A percentile compares a stretch with the other conserved stretches of the same genome.
Evolutionary conservation across 2,113 vertebrate genomes (phyloP).

Genomic region (Phaethon lepturus): DNA sequence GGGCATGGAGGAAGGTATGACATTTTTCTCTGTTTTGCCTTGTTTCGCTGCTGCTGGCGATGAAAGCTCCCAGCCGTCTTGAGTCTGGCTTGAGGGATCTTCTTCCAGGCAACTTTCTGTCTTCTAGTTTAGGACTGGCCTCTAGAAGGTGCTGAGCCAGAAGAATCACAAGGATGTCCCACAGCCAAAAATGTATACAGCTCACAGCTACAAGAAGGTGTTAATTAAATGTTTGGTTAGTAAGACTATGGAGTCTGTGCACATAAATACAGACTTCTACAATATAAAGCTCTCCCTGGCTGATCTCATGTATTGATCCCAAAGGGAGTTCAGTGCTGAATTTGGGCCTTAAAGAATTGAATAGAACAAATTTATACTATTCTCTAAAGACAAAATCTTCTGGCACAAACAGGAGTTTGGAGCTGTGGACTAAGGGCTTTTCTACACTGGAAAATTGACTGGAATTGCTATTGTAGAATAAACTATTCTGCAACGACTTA

Average conservation of each 20-base stretch:
- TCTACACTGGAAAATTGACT: not conserved
- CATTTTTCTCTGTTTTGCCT: not conserved
- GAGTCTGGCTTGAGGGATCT: not conserved
- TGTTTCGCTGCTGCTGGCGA: not conserved
- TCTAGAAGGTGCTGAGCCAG: not conserved
- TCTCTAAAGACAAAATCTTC: slow-evolving; percentile 8
- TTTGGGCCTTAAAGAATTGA: not conserved
- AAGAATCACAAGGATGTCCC: not conserved
- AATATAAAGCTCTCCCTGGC: not conserved
- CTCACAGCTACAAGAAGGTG: not conserved
- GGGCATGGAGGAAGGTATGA: not conserved
- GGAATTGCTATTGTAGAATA: slow-evolving; percentile 44
- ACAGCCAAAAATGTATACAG: not conserved
- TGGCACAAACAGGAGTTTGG: slow-evolving; percentile 1
- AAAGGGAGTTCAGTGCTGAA: not conserved
- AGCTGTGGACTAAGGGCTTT: not conserved
- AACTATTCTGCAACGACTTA: slow-evolving; percentile 20
- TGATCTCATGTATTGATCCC: not conserved
- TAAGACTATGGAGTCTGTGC: not conserved
- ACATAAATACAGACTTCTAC: not conserved
- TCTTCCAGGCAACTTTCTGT: not conserved
- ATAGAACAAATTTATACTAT: not conserved
- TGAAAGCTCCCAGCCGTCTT: not conserved
- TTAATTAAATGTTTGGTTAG: not conserved
- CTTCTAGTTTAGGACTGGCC: not conserved